Evolutionary conservation across 2,797 vertebrate genomes (phyloP).

Genomic region (Scolopax rusticola): DNA sequence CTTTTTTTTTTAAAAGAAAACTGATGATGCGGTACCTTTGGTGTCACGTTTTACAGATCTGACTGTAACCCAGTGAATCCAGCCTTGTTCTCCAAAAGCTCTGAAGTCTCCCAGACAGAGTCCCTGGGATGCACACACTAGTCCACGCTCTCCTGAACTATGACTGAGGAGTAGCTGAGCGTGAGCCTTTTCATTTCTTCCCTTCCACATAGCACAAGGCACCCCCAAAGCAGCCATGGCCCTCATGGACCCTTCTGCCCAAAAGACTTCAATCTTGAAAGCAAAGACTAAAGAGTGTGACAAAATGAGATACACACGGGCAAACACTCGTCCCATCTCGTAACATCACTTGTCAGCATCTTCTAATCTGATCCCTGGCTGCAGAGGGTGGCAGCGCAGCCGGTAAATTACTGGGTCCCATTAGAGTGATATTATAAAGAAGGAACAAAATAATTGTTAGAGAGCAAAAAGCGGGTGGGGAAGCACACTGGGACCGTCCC

Average conservation of each 20-base stretch:
- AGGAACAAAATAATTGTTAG: conserved; percentile 24
- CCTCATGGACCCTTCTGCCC: neutral
- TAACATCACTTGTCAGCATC: conserved; percentile 9
- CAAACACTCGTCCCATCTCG: neutral
- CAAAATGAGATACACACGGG: neutral
- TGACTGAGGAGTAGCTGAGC: neutral
- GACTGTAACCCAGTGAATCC: neutral
- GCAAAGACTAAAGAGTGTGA: neutral
- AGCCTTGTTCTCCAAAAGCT: neutral
- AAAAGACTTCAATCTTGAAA: neutral
- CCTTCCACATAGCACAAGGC: neutral
- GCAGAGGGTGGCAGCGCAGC: conserved; percentile 22
- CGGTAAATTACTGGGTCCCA: conserved; percentile 13
- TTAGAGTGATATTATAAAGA: neutral
- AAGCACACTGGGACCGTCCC: neutral
- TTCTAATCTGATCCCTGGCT: conserved; percentile 44
- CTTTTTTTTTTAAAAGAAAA: neutral
- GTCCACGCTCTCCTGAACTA: neutral
- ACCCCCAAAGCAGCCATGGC: neutral
- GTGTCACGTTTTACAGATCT: neutral
- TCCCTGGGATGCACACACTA: neutral
- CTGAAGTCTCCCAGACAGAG: neutral
- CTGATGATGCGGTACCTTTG: neutral
- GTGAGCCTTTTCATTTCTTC: neutral
- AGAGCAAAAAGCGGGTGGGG: neutral